These are phyloP conservation scores for Helogale parvula DNA, from an alignment of 2,113 vertebrate species.

Conservation along the genomic window DNA sequence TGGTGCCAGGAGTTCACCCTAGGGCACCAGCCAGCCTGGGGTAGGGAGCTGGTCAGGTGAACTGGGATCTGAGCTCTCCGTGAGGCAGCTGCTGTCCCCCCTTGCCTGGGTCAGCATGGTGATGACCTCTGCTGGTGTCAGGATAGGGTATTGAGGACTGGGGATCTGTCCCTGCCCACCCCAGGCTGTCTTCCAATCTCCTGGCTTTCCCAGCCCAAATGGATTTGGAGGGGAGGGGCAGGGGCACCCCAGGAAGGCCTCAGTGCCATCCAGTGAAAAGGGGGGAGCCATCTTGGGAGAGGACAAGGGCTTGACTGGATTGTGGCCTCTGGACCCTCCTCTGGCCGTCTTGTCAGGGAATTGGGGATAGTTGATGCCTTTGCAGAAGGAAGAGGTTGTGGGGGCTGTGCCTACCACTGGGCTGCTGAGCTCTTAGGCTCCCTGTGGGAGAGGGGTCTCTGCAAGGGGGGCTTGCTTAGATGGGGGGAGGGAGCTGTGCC, in stretches of 20 bases:
- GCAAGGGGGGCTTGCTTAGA: neutral
- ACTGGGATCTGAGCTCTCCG: neutral
- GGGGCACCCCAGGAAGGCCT: slow-evolving; percentile 30
- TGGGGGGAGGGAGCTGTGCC: neutral
- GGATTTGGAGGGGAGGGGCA: neutral
- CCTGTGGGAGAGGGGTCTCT: neutral
- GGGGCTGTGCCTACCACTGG: neutral
- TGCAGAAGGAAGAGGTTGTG: neutral
- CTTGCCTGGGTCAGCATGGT: neutral
- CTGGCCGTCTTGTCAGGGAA: slow-evolving; percentile 12
- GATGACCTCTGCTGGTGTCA: neutral
- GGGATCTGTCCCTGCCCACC: neutral
- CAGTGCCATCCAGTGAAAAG: neutral
- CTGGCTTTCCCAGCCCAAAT: slow-evolving; percentile 36
- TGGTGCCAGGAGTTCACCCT: slow-evolving; percentile 53
- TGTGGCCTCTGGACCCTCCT: slow-evolving; percentile 41
- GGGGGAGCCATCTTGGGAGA: slow-evolving; percentile 70
- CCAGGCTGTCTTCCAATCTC: neutral
- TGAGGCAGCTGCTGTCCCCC: neutral
- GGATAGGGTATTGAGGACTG: neutral
- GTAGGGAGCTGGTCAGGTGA: slow-evolving; percentile 9
- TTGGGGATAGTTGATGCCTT: neutral
- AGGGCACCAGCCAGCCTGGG: slow-evolving; percentile 42
- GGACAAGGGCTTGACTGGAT: slow-evolving; percentile 24
- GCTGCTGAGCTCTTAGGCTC: neutral